A percentile compares a stretch with the other conserved stretches of the same genome.
These are phyloP conservation scores for Hapalemur alaotrensis DNA, from an alignment of 2,797 vertebrate species.

Conservation along the genomic window DNA sequence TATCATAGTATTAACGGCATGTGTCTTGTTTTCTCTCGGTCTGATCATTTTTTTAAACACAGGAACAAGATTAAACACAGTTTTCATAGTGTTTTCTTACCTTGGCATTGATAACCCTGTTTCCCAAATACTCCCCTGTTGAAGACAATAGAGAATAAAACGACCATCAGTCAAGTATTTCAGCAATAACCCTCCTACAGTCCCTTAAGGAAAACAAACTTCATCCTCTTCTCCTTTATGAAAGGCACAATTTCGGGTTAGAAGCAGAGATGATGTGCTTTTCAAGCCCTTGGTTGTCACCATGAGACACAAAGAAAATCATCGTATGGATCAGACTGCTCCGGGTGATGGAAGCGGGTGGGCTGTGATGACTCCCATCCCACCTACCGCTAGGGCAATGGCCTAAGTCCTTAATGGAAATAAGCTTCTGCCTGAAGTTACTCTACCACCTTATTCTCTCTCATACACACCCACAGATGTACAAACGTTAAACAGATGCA, in stretches of 20 bases:
- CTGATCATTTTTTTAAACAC: neutral
- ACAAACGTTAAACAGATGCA: neutral
- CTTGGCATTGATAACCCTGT: constrained; percentile 99
- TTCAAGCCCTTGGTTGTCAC: neutral
- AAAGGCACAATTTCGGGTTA: constrained; percentile 27
- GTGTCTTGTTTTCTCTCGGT: constrained; percentile 11
- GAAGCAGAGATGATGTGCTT: neutral
- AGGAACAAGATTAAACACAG: constrained; percentile 5
- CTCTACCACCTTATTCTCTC: neutral
- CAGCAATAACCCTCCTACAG: neutral
- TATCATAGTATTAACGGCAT: neutral
- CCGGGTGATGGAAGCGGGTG: neutral
- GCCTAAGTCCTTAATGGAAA: neutral
- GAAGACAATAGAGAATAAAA: constrained; percentile 77
- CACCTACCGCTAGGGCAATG: neutral
- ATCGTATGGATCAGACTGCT: neutral
- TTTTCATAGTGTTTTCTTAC: constrained; percentile 82
- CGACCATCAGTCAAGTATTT: constrained; percentile 39
- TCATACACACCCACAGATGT: neutral
- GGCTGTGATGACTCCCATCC: neutral
- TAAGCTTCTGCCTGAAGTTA: neutral
- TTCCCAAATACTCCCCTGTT: constrained; percentile 98
- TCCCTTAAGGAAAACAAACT: constrained; percentile 10
- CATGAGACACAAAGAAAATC: neutral
- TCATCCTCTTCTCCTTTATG: neutral